A percentile compares a stretch with the other conserved stretches of the same genome.
Conservation (phyloP, 2,797 vertebrate genomes). For the Molossus alvarezi region DNA sequence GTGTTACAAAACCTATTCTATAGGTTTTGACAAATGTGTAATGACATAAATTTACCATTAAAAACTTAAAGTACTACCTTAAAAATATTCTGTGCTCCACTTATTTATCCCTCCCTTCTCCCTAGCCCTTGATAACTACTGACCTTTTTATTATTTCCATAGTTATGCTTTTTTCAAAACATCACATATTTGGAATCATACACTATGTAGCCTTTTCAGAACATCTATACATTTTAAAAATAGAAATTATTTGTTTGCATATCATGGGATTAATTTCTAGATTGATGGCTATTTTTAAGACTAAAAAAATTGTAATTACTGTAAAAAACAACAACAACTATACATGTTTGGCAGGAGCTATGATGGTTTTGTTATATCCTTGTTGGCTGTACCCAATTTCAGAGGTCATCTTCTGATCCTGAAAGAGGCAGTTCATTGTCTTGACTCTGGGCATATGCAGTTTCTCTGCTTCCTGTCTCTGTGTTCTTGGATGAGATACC, state of each 20-base stretch:
- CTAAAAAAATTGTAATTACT: background rate
- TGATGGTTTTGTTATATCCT: background rate
- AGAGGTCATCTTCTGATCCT: background rate
- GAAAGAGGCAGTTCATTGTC: background rate
- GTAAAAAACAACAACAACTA: background rate
- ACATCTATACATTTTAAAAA: constrained; percentile 69
- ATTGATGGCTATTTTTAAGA: constrained; percentile 17
- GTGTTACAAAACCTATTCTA: background rate
- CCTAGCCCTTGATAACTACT: background rate
- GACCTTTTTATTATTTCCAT: background rate
- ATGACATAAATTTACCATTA: background rate
- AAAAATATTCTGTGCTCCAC: background rate
- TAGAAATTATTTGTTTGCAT: constrained; percentile 54
- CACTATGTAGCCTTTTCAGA: background rate
- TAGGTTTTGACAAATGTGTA: background rate
- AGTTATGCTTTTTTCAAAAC: background rate
- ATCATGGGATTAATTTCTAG: constrained; percentile 28
- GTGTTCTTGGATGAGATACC: constrained; percentile 35
- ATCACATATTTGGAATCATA: background rate
- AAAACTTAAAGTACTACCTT: background rate
- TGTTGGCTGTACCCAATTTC: background rate
- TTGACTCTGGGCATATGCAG: background rate
- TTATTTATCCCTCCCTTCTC: background rate
- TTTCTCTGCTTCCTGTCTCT: constrained; percentile 54
- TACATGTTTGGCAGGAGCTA: background rate